Base-by-base conservation (phyloP, 1,140 invertebrate species). In the Stenopsyche tienmushanensis region DNA sequence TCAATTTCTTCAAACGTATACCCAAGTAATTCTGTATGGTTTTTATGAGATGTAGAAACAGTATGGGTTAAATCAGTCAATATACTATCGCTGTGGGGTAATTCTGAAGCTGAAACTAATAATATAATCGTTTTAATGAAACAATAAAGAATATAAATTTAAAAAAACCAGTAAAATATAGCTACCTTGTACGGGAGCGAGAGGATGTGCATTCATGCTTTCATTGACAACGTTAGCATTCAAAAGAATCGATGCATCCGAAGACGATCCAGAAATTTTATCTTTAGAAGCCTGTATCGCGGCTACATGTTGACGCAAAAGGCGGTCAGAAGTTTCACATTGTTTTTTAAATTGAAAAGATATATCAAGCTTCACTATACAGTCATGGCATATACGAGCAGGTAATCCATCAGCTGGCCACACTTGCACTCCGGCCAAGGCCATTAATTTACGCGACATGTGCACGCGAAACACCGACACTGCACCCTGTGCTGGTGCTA, bases 311-410 rank as follows among this genome's bases (percentile, higher is more conserved):
- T 68, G 66, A 10, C 69, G 53, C 18, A 71, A 49, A 2, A 8
- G 24, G 34, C 59, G 45, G 41, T 71, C 69, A n/a, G 69, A 45
- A 29, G 52, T 63, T 50, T 71, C 69, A 21, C 66, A 67, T 55
- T 65, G 63, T 52, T 65, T 68, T 45, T 71, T 71, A 18, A 71
- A 71, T 63, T 71, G 65, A 57, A 63, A 68, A 5, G 69, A 67
- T 20, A 71, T 64, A 41, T 71, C 69, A 15, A 71, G 55, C 18
- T 68, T 71, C 9, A 71, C 53, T 17, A 71, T 67, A 26, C 69
- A 71, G 15, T 71, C 69, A 20, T 62, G 58, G 23, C 69, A 71
- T 47, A 71, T 71, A 44, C 66, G 65, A n/a, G 25, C 45, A 10
- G 69, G 69, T 13, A 71, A 44, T 20, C 69, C 69, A 44, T 71